A percentile compares a stretch with the other conserved stretches of the same genome.
Evolutionary conservation across 2,113 vertebrate species (phyloP).

Genomic region (Motacilla tschutschensis): DNA sequence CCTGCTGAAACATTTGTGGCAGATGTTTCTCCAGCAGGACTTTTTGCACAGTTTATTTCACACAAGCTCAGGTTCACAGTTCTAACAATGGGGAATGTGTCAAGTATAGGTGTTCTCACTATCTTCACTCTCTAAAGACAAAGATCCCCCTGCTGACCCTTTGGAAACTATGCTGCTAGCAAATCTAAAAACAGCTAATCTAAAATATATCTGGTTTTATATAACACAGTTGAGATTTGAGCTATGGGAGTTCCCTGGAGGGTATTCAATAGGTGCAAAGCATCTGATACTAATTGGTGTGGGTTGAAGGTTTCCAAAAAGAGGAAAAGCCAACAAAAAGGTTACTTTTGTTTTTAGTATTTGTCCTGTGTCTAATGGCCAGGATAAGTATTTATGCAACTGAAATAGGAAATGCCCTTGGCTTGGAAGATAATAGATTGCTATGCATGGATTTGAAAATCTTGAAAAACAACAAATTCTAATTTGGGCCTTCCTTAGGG

Average conservation of each 20-base stretch:
- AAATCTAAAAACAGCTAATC: background rate
- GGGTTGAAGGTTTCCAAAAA: background rate
- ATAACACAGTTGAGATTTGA: background rate
- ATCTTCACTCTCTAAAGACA: background rate
- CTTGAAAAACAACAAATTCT: constrained; percentile 12
- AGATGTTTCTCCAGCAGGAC: constrained; percentile 26
- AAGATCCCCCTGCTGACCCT: background rate
- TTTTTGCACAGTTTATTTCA: constrained; percentile 39
- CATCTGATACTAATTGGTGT: background rate
- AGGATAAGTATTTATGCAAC: background rate
- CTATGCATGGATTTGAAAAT: background rate
- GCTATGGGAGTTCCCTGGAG: background rate
- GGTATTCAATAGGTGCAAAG: background rate
- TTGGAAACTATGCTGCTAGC: background rate
- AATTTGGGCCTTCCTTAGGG: background rate
- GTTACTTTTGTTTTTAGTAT: background rate
- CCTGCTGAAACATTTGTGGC: background rate
- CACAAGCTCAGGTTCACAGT: background rate
- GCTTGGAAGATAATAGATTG: background rate
- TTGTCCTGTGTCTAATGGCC: background rate
- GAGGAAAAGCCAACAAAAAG: constrained; percentile 6
- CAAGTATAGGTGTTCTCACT: background rate
- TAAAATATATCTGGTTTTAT: background rate
- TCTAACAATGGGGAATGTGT: background rate
- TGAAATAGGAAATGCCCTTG: constrained; percentile 4